These are phyloP conservation scores for Corythaeola cristata DNA, from an alignment of 2,113 vertebrate genomes.

Conservation along the genomic window DNA sequence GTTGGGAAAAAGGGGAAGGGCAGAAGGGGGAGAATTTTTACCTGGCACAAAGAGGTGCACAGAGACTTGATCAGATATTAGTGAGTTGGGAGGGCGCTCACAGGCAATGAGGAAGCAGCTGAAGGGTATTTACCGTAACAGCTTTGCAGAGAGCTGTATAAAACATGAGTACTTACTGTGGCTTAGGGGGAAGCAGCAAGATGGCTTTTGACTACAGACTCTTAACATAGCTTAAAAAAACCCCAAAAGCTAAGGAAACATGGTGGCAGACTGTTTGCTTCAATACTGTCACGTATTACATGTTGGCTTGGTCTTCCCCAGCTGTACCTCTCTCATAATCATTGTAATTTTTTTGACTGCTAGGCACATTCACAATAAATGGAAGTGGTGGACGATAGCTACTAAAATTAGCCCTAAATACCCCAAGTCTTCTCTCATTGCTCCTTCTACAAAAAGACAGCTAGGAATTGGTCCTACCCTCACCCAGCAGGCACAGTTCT, in stretches of 20 bases:
- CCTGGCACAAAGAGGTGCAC: neutral
- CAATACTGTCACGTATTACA: rapidly evolving
- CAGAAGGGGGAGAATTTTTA: neutral
- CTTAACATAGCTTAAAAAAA: no score
- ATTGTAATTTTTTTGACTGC: neutral
- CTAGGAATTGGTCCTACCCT: neutral
- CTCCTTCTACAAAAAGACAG: neutral
- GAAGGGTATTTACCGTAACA: neutral
- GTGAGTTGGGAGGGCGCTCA: neutral
- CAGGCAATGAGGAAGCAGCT: neutral
- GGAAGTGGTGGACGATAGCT: neutral
- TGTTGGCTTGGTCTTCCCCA: neutral
- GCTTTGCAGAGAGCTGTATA: neutral
- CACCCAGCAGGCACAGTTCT: neutral
- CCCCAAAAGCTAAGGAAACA: neutral
- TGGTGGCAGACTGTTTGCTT: neutral
- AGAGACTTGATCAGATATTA: neutral
- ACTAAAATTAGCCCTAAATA: neutral
- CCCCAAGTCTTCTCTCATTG: neutral
- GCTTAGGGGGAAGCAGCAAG: neutral
- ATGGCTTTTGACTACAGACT: neutral
- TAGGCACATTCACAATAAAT: neutral
- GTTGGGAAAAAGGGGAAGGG: neutral
- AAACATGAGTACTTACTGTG: rapidly evolving
- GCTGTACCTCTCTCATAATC: neutral